Evolutionary conservation across 2,113 vertebrate species (phyloP).

Genomic region (Ornithorhynchus anatinus): DNA sequence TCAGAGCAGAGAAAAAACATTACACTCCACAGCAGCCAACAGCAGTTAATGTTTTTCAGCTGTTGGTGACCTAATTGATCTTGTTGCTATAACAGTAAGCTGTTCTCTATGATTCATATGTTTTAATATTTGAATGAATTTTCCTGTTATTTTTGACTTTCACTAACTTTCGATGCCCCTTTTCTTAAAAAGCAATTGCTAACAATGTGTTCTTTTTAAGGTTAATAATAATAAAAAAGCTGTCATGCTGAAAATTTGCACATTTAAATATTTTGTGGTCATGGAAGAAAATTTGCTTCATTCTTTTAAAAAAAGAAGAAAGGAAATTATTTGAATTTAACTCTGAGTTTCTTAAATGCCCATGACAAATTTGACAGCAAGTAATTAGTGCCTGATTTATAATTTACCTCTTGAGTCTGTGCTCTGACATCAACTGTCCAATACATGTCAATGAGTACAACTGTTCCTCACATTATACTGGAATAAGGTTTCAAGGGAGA

Average conservation of each 20-base stretch:
- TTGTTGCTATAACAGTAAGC: constrained; percentile 56
- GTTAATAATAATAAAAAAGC: constrained; percentile 58
- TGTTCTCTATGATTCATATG: constrained; percentile 51
- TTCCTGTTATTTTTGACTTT: constrained; percentile 49
- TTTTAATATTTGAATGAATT: constrained; percentile 40
- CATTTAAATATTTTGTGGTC: neutral
- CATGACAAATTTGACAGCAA: constrained; percentile 13
- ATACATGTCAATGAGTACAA: neutral
- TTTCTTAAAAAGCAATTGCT: constrained; percentile 59
- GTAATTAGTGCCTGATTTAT: constrained; percentile 12
- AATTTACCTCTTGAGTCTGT: neutral
- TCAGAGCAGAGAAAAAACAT: constrained; percentile 34
- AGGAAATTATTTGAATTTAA: constrained; percentile 13
- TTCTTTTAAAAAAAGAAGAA: constrained; percentile 35
- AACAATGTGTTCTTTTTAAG: constrained; percentile 57
- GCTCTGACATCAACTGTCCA: neutral
- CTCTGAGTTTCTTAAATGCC: constrained; percentile 31
- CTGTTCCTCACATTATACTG: no score
- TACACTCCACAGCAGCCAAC: constrained; percentile 45
- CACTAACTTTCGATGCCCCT: constrained; percentile 46
- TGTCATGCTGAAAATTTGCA: constrained; percentile 27
- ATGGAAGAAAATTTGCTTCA: constrained; percentile 20
- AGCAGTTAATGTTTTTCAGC: constrained; percentile 57
- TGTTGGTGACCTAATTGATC: constrained; percentile 59
- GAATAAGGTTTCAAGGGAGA: no score